Conservation (phyloP, 92 coral and sea anemone genomes). For the Isaurus tuberculatus region DNA sequence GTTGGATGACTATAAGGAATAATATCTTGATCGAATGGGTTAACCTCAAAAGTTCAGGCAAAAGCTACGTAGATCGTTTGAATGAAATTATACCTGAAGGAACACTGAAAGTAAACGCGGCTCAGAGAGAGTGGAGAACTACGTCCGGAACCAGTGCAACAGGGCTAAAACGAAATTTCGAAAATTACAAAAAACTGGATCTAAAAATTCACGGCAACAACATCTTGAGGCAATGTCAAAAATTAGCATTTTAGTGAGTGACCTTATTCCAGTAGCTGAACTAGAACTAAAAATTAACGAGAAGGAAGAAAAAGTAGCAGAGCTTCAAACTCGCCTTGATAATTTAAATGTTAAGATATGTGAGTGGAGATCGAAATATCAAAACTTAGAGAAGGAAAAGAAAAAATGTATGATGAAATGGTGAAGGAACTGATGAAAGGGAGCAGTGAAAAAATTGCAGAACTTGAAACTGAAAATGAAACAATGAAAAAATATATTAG, state of each 20-base stretch:
- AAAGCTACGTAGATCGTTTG: constrained; percentile 40
- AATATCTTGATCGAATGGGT: constrained; percentile 35
- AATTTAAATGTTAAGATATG: constrained; percentile 55
- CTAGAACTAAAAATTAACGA: constrained; percentile 44
- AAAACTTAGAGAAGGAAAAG: constrained; percentile 58
- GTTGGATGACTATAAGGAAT: constrained; percentile 45
- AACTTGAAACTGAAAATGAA: constrained; percentile 41
- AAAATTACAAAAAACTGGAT: constrained; percentile 16
- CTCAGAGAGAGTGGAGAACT: constrained; percentile 30
- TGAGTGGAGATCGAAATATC: constrained; percentile 54
- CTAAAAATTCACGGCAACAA: neutral
- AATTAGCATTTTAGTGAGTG: constrained; percentile 6
- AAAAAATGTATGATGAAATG: constrained; percentile 51
- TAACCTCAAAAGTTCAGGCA: constrained; percentile 5
- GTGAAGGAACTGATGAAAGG: neutral
- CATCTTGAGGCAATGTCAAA: constrained; percentile 25
- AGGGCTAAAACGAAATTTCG: neutral
- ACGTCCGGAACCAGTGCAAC: constrained; percentile 24
- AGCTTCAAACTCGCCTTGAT: constrained; percentile 43
- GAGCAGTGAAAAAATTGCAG: constrained; percentile 33
- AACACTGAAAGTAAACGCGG: constrained; percentile 43
- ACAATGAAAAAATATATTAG: constrained; percentile 43
- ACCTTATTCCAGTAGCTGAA: neutral
- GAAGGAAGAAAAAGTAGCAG: constrained; percentile 2
- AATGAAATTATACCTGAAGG: constrained; percentile 52